These are phyloP conservation scores for Lophura nycthemera DNA, from an alignment of 2,113 vertebrate genomes.

Conservation along the genomic window DNA sequence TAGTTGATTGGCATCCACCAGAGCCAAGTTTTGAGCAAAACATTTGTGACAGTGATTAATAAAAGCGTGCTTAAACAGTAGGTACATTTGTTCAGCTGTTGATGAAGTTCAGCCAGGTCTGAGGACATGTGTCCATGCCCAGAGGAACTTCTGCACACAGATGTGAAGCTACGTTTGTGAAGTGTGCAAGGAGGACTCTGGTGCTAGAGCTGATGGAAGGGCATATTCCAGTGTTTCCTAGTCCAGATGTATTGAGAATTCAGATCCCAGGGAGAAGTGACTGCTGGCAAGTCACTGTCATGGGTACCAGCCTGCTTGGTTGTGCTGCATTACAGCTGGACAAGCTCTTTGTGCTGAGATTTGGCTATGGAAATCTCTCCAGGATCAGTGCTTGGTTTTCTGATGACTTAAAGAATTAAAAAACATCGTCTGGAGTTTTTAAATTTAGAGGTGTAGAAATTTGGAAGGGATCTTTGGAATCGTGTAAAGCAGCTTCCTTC, in stretches of 20 bases:
- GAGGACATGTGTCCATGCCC: not conserved
- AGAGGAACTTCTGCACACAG: not conserved
- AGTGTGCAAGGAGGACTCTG: not conserved
- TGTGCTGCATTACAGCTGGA: accelerated
- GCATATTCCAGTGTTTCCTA: not conserved
- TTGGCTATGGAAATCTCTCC: not conserved
- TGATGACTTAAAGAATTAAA: not conserved
- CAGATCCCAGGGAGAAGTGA: not conserved
- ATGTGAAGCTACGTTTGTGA: not conserved
- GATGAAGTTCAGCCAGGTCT: not conserved
- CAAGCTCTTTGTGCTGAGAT: not conserved
- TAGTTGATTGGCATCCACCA: not conserved
- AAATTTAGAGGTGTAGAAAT: not conserved
- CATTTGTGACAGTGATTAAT: not conserved
- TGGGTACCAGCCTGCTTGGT: accelerated
- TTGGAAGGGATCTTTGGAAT: not conserved
- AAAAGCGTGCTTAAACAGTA: not conserved
- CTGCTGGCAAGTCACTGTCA: not conserved
- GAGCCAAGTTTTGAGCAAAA: not conserved
- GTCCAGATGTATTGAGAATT: not conserved
- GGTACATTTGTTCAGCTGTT: not conserved
- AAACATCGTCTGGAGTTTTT: not conserved
- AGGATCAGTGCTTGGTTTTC: not conserved
- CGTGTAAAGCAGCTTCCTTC: not conserved
- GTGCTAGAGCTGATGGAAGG: not conserved